A percentile compares a stretch with the other conserved stretches of the same genome.
phyloP scores from a whole-genome alignment of 2,797 vertebrate genomes.

The Sebastes nivosus region DNA sequence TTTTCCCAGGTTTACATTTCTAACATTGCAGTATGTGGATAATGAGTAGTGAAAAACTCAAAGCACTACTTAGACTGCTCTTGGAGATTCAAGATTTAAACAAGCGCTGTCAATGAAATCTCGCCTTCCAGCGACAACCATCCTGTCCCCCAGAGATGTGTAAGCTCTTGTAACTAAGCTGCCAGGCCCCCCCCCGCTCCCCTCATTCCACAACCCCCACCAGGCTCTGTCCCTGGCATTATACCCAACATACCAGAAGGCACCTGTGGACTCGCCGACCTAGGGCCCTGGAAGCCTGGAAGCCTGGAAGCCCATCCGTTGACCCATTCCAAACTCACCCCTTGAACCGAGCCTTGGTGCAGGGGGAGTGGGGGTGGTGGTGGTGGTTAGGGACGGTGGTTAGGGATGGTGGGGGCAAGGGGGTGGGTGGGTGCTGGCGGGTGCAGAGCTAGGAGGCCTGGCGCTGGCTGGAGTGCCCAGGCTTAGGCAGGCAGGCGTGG shows the following conservation, averaged over 20 bases:
- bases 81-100: not conserved
- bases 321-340: conserved; percentile 72
- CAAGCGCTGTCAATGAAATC: conserved; percentile 19
- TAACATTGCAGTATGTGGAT: not conserved
- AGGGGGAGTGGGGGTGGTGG: conserved; percentile 5
- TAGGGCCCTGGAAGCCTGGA: conserved; percentile 60
- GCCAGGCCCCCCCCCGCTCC: not conserved
- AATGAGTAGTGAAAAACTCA: not conserved
- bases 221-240: conserved; percentile 56
- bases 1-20: not conserved
- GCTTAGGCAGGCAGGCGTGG: conserved; percentile 74
- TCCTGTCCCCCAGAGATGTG: conserved; percentile 21
- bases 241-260: conserved; percentile 73
- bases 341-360: conserved; percentile 67
- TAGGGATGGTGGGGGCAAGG: not conserved
- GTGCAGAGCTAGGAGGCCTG: conserved; percentile 45
- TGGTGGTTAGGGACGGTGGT: not conserved
- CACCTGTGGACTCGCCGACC: conserved; percentile 74
- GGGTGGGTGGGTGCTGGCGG: conserved; percentile 4
- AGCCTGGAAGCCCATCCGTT: conserved; percentile 65
- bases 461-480: conserved; percentile 40
- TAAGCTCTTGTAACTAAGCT: conserved; percentile 9
- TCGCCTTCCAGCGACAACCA: not conserved
- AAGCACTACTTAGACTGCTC: not conserved
- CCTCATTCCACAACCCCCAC: not conserved